Evolutionary conservation across 2,113 vertebrate species (phyloP), one percentile per base, ranked within the genome.

Genomic region (Eurystomus gularis): DNA sequence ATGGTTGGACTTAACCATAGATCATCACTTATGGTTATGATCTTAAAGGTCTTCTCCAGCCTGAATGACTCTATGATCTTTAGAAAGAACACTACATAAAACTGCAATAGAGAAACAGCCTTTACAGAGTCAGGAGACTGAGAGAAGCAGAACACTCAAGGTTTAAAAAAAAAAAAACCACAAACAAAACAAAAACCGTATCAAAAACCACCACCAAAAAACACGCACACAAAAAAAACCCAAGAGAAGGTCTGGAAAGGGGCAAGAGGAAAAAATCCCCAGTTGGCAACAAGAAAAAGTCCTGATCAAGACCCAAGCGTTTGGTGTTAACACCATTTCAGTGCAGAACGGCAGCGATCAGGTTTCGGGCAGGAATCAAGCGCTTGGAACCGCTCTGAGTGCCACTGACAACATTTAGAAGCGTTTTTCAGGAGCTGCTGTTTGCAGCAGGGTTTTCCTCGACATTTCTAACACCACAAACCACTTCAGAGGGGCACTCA

Each of bases 391-490:
- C 16, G 20, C 52, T 13, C 3, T 0, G 5, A 82, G 35, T 37
- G 66, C 65, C 2, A 18, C 26, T 35, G 49, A 31, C 33, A 35
- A 29, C 3, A 2, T 29, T 35, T 21, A 0, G 17, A 86, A 60
- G 7, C 3, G 19, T 11, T 29, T 60, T 11, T 66, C 3, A 0
- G 11, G 29, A 64, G 17, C 48, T 80, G 28, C 46, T 82, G 46
- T 33, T 75, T 16, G 20, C 76, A 42, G 1, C 0, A 21, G 24
- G 11, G 19, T 11, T 57, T 42, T n/a, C 75, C 64, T 35, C 61
- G 3, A 0, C 12, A 17, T 39, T 86, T 48, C 33, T 14, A 57
- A 1, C 35, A 57, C 9, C 39, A 7, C 2, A 3, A n/a, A 7
- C 33, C 14, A 35, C 12, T 46, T 26, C 58, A 26, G 20, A 58